Conservation (phyloP, 1,140 invertebrate species). For the Drosophila ambigua region DNA sequence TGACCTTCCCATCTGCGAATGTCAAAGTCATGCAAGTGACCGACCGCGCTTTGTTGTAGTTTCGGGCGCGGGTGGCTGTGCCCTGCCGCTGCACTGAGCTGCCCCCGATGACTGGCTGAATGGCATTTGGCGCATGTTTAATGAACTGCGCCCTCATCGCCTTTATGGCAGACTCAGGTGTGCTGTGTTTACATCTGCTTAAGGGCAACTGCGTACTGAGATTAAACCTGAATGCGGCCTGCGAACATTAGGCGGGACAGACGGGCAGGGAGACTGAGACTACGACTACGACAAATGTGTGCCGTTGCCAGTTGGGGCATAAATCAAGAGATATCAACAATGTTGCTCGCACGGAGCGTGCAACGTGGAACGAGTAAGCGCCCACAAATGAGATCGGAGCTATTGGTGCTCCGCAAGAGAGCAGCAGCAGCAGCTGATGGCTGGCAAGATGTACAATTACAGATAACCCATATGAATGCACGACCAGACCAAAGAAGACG, state of each 20-base stretch:
- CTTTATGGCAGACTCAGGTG: conserved; percentile 36
- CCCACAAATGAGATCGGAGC: conserved; percentile 47
- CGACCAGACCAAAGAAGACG: conserved; percentile 45
- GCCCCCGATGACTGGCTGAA: conserved; percentile 29
- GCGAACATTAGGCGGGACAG: too few species aligned
- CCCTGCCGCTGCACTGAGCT: neutral
- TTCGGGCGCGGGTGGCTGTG: neutral
- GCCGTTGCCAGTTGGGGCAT: conserved; percentile 54
- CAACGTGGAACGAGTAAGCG: neutral
- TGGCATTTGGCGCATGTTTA: conserved; percentile 44
- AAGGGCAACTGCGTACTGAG: conserved; percentile 15
- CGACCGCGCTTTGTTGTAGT: neutral
- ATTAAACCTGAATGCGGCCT: neutral
- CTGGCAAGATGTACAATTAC: conserved; percentile 72
- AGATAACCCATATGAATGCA: conserved; percentile 61
- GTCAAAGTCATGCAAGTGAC: conserved; percentile 42
- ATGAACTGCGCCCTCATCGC: conserved; percentile 46
- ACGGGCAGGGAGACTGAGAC: neutral
- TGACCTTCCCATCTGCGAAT: conserved; percentile 33
- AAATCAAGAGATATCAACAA: conserved; percentile 63
- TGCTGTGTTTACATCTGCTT: conserved; percentile 12
- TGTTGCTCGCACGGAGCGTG: neutral
- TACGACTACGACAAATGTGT: conserved; percentile 51
- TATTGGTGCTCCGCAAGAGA: neutral
- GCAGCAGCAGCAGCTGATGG: neutral